Evolutionary conservation across 2,888 invertebrate species (phyloP).

Genomic region (Andrena marginata): DNA sequence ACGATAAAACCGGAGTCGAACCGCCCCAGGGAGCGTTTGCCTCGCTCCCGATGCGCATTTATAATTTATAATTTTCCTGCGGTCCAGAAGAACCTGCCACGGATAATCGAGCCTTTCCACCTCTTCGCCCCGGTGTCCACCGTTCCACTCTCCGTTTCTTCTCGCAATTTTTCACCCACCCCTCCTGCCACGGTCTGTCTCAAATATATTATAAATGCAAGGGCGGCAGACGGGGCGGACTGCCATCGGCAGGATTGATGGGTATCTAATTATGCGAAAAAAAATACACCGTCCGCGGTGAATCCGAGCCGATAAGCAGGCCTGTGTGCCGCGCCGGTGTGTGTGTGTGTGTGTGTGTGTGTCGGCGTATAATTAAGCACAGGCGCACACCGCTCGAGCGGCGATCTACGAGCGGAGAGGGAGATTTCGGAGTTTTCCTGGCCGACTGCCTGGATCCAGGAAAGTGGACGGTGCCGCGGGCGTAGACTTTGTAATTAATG

Average conservation of each 20-base stretch:
- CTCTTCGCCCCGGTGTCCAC: not conserved
- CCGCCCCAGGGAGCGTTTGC: conserved; percentile 30
- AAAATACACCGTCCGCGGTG: conserved; percentile 70
- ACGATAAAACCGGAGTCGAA: conserved; percentile 7
- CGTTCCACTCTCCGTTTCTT: conserved; percentile 17
- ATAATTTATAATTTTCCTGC: conserved; percentile 58
- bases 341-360: too few species aligned
- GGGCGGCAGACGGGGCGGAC: conserved; percentile 43
- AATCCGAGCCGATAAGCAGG: conserved; percentile 23
- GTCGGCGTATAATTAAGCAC: conserved; percentile 25
- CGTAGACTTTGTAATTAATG: conserved; percentile 28
- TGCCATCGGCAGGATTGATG: conserved; percentile 78
- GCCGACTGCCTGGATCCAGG: conserved; percentile 23
- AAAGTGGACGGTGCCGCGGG: not conserved
- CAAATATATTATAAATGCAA: conserved; percentile 54
- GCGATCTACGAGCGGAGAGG: not conserved
- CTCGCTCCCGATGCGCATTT: conserved; percentile 37
- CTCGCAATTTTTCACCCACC: conserved; percentile 30
- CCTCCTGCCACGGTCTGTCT: conserved; percentile 8
- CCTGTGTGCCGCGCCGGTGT: too few species aligned
- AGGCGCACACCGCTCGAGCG: not conserved
- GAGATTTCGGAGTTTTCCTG: conserved; percentile 41
- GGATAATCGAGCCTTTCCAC: conserved; percentile 22
- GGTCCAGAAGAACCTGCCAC: conserved; percentile 26
- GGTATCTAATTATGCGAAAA: conserved; percentile 80